Evolutionary conservation across 30 jellyfish, hydroid and myxozoan species (phyloP).

Genomic region (Aurelia aurita): DNA sequence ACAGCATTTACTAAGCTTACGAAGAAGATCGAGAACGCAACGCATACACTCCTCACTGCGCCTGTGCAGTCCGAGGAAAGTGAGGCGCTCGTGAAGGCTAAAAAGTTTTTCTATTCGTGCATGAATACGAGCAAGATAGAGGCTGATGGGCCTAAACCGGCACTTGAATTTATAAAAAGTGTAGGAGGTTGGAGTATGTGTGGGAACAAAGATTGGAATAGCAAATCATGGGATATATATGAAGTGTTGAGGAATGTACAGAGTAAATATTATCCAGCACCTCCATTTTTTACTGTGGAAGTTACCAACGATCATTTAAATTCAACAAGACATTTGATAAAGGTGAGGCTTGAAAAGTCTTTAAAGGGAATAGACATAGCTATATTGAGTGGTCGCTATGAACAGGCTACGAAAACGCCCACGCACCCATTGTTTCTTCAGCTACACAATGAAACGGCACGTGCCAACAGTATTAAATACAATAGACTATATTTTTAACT

Average conservation of each 20-base stretch:
- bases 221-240: slow-evolving; percentile 76
- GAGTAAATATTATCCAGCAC: slow-evolving; percentile 92
- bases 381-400: no score
- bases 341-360: slow-evolving; percentile 49
- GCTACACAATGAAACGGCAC: no score
- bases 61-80: slow-evolving; percentile 84
- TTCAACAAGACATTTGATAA: slow-evolving; percentile 90
- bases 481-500: no score
- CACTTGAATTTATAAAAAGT: slow-evolving; percentile 76
- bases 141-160: slow-evolving; percentile 80
- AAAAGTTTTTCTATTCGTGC: slow-evolving; percentile 85
- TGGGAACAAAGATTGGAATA: slow-evolving; percentile 67
- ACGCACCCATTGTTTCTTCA: no score
- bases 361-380: no score
- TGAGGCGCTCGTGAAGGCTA: slow-evolving; percentile 88
- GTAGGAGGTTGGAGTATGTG: slow-evolving; percentile 93
- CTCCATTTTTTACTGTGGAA: slow-evolving; percentile 96
- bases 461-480: no score
- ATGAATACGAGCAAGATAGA: slow-evolving; percentile 82
- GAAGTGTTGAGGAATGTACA: slow-evolving; percentile 75
- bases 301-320: slow-evolving; percentile 96
- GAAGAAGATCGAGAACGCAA: slow-evolving; percentile 82
- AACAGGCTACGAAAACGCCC: no score
- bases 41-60: slow-evolving; percentile 75
- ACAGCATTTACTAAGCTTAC: slow-evolving; percentile 93